Evolutionary conservation across 1,140 invertebrate genomes (phyloP).

Genomic region (Aleiodes sp.): DNA sequence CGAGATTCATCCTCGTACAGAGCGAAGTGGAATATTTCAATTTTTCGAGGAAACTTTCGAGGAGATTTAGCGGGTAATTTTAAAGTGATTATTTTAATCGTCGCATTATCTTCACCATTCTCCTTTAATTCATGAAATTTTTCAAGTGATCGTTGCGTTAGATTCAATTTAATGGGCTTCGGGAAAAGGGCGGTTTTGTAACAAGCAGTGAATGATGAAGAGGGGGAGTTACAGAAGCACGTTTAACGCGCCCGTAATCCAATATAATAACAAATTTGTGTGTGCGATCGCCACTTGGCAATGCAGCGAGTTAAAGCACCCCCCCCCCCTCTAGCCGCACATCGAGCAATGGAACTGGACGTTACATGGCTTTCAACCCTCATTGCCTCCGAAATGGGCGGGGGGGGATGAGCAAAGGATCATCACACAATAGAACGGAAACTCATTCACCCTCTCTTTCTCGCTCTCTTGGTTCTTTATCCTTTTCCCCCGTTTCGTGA

Average conservation of each 20-base stretch:
- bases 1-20: too few species aligned
- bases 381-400: background rate
- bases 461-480: too few species aligned
- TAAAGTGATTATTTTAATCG: too few species aligned
- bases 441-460: constrained; percentile 17
- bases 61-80: too few species aligned
- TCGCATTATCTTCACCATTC: too few species aligned
- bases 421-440: constrained; percentile 26
- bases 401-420: constrained; percentile 29
- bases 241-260: constrained; percentile 42
- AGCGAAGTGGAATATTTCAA: too few species aligned
- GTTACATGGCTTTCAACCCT: background rate
- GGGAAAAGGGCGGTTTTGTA: background rate
- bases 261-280: constrained; percentile 48
- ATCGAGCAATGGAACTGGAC: constrained; percentile 18
- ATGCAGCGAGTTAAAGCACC: constrained; percentile 44
- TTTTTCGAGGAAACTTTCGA: too few species aligned
- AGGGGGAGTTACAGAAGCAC: constrained; percentile 2
- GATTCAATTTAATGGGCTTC: background rate
- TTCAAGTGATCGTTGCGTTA: background rate
- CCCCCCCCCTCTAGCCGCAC: too few species aligned
- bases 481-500: background rate
- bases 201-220: background rate
- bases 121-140: too few species aligned
- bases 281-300: constrained; percentile 46